Evolutionary conservation across 2,888 invertebrate genomes (phyloP).

Genomic region (Muscina levida): DNA sequence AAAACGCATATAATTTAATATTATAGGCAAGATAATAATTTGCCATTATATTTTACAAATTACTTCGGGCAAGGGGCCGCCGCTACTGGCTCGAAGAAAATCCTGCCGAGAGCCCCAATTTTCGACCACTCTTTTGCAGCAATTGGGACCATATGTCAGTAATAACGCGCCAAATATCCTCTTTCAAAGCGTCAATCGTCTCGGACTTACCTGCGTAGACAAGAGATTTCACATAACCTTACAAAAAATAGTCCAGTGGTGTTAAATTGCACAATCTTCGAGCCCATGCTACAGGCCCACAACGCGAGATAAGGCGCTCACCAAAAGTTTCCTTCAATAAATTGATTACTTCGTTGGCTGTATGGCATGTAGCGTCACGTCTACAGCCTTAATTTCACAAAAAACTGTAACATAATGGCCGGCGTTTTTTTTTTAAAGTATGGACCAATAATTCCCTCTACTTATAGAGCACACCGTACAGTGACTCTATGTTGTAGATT

Average conservation of each 20-base stretch:
- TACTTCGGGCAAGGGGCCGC: too few species aligned
- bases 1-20: too few species aligned
- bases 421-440: conserved; percentile 10
- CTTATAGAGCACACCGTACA: conserved; percentile 24
- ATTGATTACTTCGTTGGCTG: conserved; percentile 12
- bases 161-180: conserved; percentile 23
- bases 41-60: too few species aligned
- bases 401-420: conserved; percentile 22
- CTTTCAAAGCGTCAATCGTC: conserved; percentile 19
- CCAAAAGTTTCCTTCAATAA: conserved; percentile 26
- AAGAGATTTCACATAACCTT: conserved; percentile 16
- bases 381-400: not conserved
- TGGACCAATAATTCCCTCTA: conserved; percentile 22
- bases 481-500: conserved; percentile 4
- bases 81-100: too few species aligned
- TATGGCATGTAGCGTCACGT: conserved; percentile 9
- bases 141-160: not conserved
- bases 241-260: conserved; percentile 26
- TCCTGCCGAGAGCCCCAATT: too few species aligned
- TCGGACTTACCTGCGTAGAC: conserved; percentile 25
- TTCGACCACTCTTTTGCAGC: conserved; percentile 19
- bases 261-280: conserved; percentile 26
- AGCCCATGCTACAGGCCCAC: conserved; percentile 14
- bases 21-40: too few species aligned
- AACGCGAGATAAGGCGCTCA: conserved; percentile 22